Evolutionary conservation across 2,113 vertebrate species (phyloP), one percentile per base, ranked within the genome.

Genomic region (cat (Felis catus)): DNA sequence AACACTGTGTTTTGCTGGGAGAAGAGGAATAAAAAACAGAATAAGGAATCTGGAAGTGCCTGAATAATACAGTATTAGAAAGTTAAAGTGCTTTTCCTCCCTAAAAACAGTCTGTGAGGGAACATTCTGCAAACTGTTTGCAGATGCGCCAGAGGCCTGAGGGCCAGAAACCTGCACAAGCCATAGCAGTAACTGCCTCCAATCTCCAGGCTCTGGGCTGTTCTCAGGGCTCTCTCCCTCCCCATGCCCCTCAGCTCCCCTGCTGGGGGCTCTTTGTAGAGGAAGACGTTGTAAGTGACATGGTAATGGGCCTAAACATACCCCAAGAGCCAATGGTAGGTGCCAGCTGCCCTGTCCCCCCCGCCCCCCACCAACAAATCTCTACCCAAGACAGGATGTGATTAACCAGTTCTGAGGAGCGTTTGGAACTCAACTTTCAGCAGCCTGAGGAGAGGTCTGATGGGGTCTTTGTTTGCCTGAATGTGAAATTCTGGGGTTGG

Each of bases 391-490:
- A 84, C 89, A 95, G 95, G 91, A 70, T 95, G 45, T 90, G 84
- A 95, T 84, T 95, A 93, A 45, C 63, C 33, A 39, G 76, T 31
- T 92, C 68, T 36, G 41, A 45, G 71, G 65, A 73, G 31, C 65
- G 19, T 84, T 81, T 19, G 14, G 41, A 65, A 45, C 39, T 63
- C 45, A 8, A 68, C 82, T 51, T 88, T 39, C 81, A n/a, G 82
- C 68, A 6, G 27, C 73, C 70, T 9, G 36, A 21, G 29, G 27
- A 61, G 15, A 16, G 36, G 23, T 51, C 86, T 79, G 21, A 71
- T 21, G 63, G 86, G 45, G 78, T 61, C 89, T 93, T 97, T 92
- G 91, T 92, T 66, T 95, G 96, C 36, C 87, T 91, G 86, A 33
- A 86, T 86, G 51, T 61, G 92, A 91, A 96, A 86, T 82, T 91